These are phyloP conservation scores for Nyctereutes procyonoides DNA, from an alignment of 2,113 vertebrate species.

Conservation along the genomic window DNA sequence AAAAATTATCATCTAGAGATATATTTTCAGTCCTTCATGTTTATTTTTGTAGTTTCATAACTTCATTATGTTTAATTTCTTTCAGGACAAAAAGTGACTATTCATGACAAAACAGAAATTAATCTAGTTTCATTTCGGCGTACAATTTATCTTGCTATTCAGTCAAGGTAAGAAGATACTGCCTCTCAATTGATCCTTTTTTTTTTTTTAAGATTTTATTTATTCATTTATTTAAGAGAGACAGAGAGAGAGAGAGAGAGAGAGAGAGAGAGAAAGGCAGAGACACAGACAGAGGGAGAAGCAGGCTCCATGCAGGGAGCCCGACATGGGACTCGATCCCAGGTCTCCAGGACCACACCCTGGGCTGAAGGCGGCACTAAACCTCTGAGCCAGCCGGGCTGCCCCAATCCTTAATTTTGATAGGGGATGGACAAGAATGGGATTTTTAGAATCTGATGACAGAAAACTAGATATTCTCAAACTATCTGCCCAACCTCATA, in stretches of 20 bases:
- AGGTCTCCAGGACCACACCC: no score
- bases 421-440: neutral
- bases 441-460: neutral
- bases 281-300: no score
- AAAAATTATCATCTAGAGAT: neutral
- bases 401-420: neutral
- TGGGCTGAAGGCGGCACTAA: no score
- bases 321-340: no score
- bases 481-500: neutral
- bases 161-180: slow-evolving; percentile 93
- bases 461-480: neutral
- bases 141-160: slow-evolving; percentile 99
- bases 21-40: neutral
- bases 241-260: no score
- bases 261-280: no score
- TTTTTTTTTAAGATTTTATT: neutral
- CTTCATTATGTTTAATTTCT: slow-evolving; percentile 70
- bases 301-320: no score
- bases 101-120: slow-evolving; percentile 98
- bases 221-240: no score
- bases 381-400: no score
- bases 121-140: slow-evolving; percentile 98
- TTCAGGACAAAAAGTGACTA: slow-evolving; percentile 94
- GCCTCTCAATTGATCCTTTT: neutral
- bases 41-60: neutral